Percentiles rank a stretch among this genome's conserved stretches.
These are phyloP conservation scores for Netelia melanura DNA, from an alignment of 2,888 invertebrate genomes.

Conservation along the genomic window DNA sequence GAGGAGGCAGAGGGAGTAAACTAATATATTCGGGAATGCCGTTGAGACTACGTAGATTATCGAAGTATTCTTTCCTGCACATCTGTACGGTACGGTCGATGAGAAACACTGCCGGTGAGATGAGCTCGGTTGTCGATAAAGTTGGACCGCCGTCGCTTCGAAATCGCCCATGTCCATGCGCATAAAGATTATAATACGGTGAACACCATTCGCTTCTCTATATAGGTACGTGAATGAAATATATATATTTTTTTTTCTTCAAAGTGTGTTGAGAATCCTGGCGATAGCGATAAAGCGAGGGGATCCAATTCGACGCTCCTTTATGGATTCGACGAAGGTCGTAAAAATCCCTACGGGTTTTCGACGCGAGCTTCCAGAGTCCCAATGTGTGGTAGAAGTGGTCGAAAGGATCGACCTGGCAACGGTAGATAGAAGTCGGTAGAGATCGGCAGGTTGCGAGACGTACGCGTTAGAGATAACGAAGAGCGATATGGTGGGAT, in stretches of 20 bases:
- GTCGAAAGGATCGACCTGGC: neutral
- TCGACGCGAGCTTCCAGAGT: neutral
- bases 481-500: neutral
- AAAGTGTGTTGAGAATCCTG: constrained; percentile 8
- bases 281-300: constrained; percentile 28
- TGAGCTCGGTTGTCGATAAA: too few relatives aligned
- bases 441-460: neutral
- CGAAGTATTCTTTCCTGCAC: too few relatives aligned
- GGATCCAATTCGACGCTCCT: constrained; percentile 11
- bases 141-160: too few relatives aligned
- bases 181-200: too few relatives aligned
- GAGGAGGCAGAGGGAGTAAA: neutral
- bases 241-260: neutral
- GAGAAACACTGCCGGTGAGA: too few relatives aligned
- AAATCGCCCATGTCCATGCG: too few relatives aligned
- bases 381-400: neutral
- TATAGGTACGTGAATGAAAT: neutral
- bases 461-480: constrained; percentile 1
- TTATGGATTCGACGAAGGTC: constrained; percentile 20
- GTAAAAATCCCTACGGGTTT: constrained; percentile 36
- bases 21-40: constrained; percentile 14
- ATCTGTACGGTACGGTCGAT: too few relatives aligned
- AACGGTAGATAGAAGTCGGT: neutral
- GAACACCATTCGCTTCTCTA: neutral
- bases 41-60: neutral